Evolutionary conservation across 2,888 invertebrate genomes (phyloP).

Genomic region (Leistus spinibarbis): DNA sequence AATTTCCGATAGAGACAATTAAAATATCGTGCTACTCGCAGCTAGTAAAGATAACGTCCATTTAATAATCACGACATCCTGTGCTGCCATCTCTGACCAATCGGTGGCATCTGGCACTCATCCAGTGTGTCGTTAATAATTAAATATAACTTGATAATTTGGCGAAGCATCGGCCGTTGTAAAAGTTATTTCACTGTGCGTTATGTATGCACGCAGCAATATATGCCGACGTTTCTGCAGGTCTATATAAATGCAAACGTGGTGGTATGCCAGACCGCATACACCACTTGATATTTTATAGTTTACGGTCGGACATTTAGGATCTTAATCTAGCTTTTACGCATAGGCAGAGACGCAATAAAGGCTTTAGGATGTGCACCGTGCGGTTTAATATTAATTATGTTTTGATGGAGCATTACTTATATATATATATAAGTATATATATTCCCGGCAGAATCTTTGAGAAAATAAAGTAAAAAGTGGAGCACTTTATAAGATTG

Average conservation of each 20-base stretch:
- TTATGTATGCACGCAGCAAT: not conserved
- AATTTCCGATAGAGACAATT: no score
- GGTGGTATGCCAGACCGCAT: not conserved
- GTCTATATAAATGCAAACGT: no score
- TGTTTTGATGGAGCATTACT: not conserved
- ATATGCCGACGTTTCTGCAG: not conserved
- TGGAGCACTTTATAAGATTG: not conserved
- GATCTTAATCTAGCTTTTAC: not conserved
- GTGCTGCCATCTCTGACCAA: not conserved
- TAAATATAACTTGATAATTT: not conserved
- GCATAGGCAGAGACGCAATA: not conserved
- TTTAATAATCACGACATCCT: not conserved
- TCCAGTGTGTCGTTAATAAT: not conserved
- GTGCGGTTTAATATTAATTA: not conserved
- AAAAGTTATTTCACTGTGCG: not conserved
- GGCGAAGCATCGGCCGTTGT: not conserved
- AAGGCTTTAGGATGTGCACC: not conserved
- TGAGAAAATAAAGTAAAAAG: not conserved
- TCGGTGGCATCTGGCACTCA: not conserved
- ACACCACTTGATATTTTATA: not conserved
- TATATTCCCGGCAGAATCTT: not conserved
- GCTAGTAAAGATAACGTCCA: not conserved
- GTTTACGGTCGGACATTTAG: not conserved
- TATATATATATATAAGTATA: no score
- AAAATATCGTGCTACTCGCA: no score